These are phyloP conservation scores for Epizoanthus stellaris DNA, from an alignment of 92 coral and sea anemone species.

Conservation along the genomic window DNA sequence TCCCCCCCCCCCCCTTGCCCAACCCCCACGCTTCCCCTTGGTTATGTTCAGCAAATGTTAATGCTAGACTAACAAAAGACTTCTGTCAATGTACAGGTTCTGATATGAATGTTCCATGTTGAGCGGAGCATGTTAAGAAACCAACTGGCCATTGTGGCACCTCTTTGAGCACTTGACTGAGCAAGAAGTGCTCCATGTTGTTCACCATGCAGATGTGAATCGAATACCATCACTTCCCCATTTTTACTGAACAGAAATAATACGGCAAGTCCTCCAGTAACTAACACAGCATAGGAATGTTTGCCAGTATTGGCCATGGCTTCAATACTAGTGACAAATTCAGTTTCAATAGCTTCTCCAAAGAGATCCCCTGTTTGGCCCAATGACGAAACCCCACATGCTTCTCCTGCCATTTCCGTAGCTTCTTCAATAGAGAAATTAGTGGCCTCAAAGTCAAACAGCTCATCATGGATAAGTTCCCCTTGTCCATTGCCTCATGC, in stretches of 20 bases:
- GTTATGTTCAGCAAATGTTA: too few species aligned
- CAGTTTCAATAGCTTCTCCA: neutral
- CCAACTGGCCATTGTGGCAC: neutral
- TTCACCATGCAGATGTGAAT: constrained; percentile 6
- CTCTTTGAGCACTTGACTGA: neutral
- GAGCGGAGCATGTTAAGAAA: neutral
- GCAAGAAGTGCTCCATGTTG: neutral
- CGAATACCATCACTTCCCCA: neutral
- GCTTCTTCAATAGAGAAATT: neutral
- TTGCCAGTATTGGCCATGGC: neutral
- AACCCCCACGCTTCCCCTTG: too few species aligned
- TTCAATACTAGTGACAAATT: neutral
- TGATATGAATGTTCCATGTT: neutral
- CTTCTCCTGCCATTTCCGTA: neutral
- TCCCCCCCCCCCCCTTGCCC: too few species aligned
- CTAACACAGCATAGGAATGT: neutral
- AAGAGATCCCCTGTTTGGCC: neutral
- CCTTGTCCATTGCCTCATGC: neutral
- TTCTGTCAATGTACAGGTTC: constrained; percentile 1
- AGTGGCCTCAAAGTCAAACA: neutral
- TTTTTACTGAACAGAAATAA: neutral
- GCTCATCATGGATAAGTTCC: neutral
- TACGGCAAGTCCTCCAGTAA: neutral
- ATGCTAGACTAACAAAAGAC: neutral
- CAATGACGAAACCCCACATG: neutral